phyloP scores from a whole-genome alignment of 35 echinoderm and acorn worm species.

The Apostichopus californicus region DNA sequence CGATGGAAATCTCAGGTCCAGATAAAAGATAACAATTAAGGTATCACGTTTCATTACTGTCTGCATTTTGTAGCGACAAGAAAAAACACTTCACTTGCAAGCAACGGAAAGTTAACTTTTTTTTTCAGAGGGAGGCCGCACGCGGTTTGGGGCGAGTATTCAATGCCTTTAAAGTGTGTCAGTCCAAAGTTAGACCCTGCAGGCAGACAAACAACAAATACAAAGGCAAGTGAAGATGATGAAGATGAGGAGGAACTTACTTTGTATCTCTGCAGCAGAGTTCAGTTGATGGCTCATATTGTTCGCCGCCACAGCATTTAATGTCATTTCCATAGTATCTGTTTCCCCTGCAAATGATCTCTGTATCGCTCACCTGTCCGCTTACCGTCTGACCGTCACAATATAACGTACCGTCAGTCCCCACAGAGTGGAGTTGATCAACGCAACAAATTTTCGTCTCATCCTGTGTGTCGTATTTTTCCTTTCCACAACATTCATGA shows the following conservation, averaged over 20 bases:
- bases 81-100: too few relatives aligned
- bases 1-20: too few relatives aligned
- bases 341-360: slow-evolving; percentile 5
- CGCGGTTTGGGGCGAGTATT: too few relatives aligned
- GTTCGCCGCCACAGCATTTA: neutral
- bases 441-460: neutral
- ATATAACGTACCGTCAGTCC: neutral
- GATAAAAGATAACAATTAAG: too few relatives aligned
- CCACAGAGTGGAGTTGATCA: neutral
- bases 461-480: neutral
- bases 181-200: neutral
- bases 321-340: neutral
- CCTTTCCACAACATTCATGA: slow-evolving; percentile 2
- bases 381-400: slow-evolving; percentile 8
- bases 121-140: too few relatives aligned
- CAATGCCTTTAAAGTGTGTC: neutral
- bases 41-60: too few relatives aligned
- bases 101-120: too few relatives aligned
- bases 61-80: too few relatives aligned
- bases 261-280: slow-evolving; percentile 4
- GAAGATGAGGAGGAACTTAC: neutral
- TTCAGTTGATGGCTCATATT: neutral
- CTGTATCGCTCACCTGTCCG: neutral
- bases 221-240: neutral
- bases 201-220: neutral